Evolutionary conservation across 2,888 invertebrate species (phyloP).

Genomic region (Dryobotodes eremita): DNA sequence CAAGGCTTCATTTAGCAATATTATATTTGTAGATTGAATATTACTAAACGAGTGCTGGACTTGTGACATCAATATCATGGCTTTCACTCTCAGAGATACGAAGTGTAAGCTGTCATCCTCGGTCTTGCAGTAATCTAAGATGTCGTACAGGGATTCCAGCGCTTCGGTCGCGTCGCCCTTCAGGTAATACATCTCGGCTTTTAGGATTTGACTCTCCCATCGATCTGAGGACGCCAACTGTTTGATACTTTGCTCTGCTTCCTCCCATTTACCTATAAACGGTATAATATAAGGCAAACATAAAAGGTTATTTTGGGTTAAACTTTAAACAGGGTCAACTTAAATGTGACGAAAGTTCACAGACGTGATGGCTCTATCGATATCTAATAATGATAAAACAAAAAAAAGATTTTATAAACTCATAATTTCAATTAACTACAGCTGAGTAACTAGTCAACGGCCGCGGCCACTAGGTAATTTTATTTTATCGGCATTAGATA

Average conservation of each 20-base stretch:
- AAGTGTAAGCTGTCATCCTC: constrained; percentile 89
- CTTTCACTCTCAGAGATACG: constrained; percentile 91
- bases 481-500: background rate
- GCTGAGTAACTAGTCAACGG: too few relatives aligned
- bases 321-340: background rate
- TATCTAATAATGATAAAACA: background rate
- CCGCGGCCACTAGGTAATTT: background rate
- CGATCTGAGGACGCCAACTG: constrained; percentile 93
- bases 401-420: background rate
- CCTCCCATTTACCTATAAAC: constrained; percentile 92
- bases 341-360: background rate
- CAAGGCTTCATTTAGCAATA: constrained; percentile 93
- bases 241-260: constrained; percentile 93
- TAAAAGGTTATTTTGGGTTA: background rate
- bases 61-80: constrained; percentile 92
- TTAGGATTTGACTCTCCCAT: constrained; percentile 92
- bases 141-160: constrained; percentile 87
- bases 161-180: constrained; percentile 88
- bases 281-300: background rate
- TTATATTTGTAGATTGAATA: constrained; percentile 89
- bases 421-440: background rate
- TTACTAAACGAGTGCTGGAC: constrained; percentile 92
- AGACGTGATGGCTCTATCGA: background rate
- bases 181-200: constrained; percentile 90
- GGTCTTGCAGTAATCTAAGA: constrained; percentile 89